Conservation (phyloP, 2,888 invertebrate genomes). For the Macaria notata region DNA sequence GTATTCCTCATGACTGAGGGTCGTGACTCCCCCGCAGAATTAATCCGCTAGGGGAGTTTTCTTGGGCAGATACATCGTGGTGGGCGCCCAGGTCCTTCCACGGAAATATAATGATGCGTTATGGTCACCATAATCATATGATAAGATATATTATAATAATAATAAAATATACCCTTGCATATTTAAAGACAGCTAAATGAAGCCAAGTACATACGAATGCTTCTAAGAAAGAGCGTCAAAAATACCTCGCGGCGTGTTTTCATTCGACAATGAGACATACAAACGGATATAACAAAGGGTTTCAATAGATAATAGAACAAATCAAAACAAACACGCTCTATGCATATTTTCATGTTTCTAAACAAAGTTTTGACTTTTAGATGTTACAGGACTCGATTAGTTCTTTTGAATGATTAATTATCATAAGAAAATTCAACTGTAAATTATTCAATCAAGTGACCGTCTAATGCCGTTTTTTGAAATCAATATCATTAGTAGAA, state of each 20-base stretch:
- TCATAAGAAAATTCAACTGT: too few species aligned
- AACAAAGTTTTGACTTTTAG: conserved; percentile 43
- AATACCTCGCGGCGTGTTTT: conserved; percentile 67
- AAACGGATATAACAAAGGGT: conserved; percentile 71
- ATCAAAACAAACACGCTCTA: conserved; percentile 69
- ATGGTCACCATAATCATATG: too few species aligned
- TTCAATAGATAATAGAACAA: conserved; percentile 72
- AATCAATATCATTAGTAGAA: too few species aligned
- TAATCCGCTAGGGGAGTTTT: too few species aligned
- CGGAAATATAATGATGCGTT: too few species aligned
- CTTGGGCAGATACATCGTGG: too few species aligned
- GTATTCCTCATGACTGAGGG: too few species aligned
- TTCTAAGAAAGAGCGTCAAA: conserved; percentile 49
- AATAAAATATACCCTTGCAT: conserved; percentile 32
- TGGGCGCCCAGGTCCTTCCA: too few species aligned
- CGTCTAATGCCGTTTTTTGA: too few species aligned
- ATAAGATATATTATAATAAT: neutral
- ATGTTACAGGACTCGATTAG: conserved; percentile 3
- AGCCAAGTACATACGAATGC: conserved; percentile 45
- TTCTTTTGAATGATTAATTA: too few species aligned
- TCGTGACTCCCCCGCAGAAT: too few species aligned
- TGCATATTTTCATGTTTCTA: conserved; percentile 58
- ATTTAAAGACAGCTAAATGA: conserved; percentile 31
- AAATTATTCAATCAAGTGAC: too few species aligned
- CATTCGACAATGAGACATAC: conserved; percentile 64